Evolutionary conservation across 2,888 invertebrate species (phyloP), one percentile per base, ranked within the genome.

Genomic region (Acronicta leporina): DNA sequence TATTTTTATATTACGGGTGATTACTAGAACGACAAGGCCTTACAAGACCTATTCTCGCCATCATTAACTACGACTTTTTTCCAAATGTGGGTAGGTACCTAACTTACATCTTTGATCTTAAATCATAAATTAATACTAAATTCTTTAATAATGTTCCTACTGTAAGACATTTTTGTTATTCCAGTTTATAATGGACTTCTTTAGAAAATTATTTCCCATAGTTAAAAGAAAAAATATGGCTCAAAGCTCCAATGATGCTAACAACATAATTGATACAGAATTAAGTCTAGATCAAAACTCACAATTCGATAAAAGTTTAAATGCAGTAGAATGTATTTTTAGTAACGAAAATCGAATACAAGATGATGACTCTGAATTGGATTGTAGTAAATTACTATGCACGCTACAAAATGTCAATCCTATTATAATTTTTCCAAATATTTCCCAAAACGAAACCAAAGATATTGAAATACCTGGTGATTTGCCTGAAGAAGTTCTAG

Each of bases 171-270:
- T 73, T 16, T 33, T 33, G 4, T 5, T 2, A 11, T 33, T 33
- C 33, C 69, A 73, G 63, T 38, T 33, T 2, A 41, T 10, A 55
- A 74, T 74, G 63, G n/a, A 74, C 25, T 69, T 70, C 15, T 40
- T 68, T 10, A 41, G 33, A 25, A 38, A 44, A 33, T 14, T 70
- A n/a, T 69, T 69, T 40, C 43, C 43, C 38, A 10, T 6, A n/a
- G 25, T 8, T 27, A 0, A 4, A 14, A 15, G 15, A 15, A 25
- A 55, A 43, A 30, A 13, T 3, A 15, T 11, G 8, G 9, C 25
- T 8, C n/a, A 38, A 16, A 6, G 16, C 11, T 27, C 16, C 1
- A 45, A 54, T 5, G 16, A 30, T 1, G 42, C 20, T 25, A 33
- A 27, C 6, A 10, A 16, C 20, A 42, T 14, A 30, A 35, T 2